Base-by-base conservation (phyloP, 2,888 invertebrate genomes). In the Merodon equestris region DNA sequence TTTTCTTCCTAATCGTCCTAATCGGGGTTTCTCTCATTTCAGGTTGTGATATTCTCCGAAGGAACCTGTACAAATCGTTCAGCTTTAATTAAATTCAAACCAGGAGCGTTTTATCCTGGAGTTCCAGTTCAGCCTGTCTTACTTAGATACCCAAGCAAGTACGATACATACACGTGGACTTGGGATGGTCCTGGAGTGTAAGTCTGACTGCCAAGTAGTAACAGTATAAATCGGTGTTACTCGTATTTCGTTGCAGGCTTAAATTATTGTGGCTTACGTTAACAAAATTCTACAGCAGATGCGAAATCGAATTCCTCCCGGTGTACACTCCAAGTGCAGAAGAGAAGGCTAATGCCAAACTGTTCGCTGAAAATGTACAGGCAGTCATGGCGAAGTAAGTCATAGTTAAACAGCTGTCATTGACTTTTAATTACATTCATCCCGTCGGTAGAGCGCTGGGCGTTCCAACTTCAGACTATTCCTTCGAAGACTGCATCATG, bases 41-140 rank as follows among this genome's bases (percentile, higher is more conserved):
- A 94, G 92, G 93, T 98, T 58, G 91, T 97, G 74, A 97, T 98
- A 85, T 98, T 98, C 89, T 97, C 98, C 0, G 98, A 98, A 88
- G 98, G 98, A 53, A 98, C 98, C 0, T 98, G 97, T 88, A 97
- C 98, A 34, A 98, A 98, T 90, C 92, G 97, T 19, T 94, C 94
- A 0, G 96, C 96, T 86, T 90, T 98, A 83, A 95, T 96, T 83
- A 95, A 95, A 40, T 96, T 96, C 89, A 96, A 96, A 87, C 93
- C 94, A 1, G 97, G 98, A 44, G 98, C 97, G 10, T 98, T 98
- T 89, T 96, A 96, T 89, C 97, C 97, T 0, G 97, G 97, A 0
- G 96, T 97, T 12, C 97, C 98, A 0, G 95, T 98, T 1, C 98
- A 98, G 87, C 98, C 98, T 0, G 97, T 98, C 12, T 93, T 96